Evolutionary conservation across 2,888 invertebrate species (phyloP), one percentile per base, ranked within the genome.

Genomic region (Agonopterix alstromeriana): DNA sequence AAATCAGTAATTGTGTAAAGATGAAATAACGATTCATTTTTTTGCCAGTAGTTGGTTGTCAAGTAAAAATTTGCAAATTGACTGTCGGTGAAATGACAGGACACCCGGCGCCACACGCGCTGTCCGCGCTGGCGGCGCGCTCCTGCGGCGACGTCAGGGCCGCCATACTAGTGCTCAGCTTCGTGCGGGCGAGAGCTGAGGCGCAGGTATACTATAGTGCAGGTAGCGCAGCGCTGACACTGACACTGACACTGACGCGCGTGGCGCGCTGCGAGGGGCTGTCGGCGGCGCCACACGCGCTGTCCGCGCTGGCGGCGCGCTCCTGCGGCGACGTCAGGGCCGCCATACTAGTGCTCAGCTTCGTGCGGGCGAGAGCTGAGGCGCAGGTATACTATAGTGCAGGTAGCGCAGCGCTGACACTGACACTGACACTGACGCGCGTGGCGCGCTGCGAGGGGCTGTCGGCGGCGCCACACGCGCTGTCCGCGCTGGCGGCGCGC

Each of bases 81-180:
- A 0, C 77, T 98, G 44, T 78, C 86, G 47, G 92, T n/a, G n/a
- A n/a, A n/a, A n/a, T n/a, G n/a, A n/a, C n/a, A n/a, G n/a, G n/a
- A n/a, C n/a, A n/a, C n/a, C n/a, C 94, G 0, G 93, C 95, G 69
- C 82, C 93, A 58, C 92, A 93, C 36, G 91, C 94, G 7, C 82
- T 96, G 57, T 75, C 94, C 36, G 93, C 94, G 4, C 82, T 99
- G 52, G 94, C 96, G 10, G 94, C 96, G 60, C 95, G 96, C 61
- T 94, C 95, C 2, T 92, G 93, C 47, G 96, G 97, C 61, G 99
- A 99, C 85, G 94, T 99, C 42, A 90, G 99, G 12, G 94, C 97
- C 0, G 98, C 98, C 68, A 90, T 99, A 48, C 96, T 97, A 11
- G 93, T 97, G 43, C 90, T 99, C 57, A 97, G 98, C 70, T 95